Percentiles rank a stretch among this genome's conserved stretches.
Evolutionary conservation across 2,797 vertebrate species (phyloP).

Genomic region (Thamnophis elegans): DNA sequence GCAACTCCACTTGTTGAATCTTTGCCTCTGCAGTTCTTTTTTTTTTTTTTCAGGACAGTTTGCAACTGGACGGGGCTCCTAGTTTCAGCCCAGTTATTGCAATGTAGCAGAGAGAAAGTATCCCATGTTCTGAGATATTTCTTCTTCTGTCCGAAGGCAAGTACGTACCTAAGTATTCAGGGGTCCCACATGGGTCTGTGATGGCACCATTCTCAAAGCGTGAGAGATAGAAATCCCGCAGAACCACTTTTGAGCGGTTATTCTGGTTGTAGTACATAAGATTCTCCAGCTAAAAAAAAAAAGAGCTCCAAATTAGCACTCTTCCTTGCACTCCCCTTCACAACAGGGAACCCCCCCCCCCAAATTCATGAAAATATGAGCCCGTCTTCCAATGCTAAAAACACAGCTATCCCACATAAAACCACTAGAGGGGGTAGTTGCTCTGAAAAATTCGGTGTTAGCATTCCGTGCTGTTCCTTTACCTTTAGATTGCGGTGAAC

Average conservation of each 20-base stretch:
- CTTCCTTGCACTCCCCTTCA: not conserved
- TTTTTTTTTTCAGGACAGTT: not conserved
- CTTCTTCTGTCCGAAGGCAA: not conserved
- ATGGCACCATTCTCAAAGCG: conserved; percentile 86
- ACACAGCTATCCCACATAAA: not conserved
- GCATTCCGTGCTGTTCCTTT: not conserved
- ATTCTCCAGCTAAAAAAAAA: conserved; percentile 70
- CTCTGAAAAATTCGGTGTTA: not conserved
- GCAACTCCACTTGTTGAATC: not conserved
- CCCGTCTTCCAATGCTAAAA: not conserved
- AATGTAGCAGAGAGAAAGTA: not conserved
- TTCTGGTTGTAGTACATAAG: conserved; percentile 75
- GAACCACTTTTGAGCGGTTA: conserved; percentile 85
- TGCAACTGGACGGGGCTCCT: not conserved
- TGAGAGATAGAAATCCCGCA: conserved; percentile 86
- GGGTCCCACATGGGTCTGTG: conserved; percentile 86
- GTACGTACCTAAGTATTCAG: conserved; percentile 81
- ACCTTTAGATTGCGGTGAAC: conserved; percentile 88
- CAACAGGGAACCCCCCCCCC: not conserved
- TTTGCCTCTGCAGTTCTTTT: not conserved
- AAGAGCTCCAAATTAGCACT: not conserved
- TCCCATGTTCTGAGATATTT: not conserved
- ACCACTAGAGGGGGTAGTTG: not conserved
- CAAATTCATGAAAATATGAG: not conserved
- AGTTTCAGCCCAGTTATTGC: not conserved